A percentile compares a stretch with the other conserved stretches of the same genome.
Conservation (phyloP, 2,888 invertebrate genomes). For the Sarcophaga variegata region DNA sequence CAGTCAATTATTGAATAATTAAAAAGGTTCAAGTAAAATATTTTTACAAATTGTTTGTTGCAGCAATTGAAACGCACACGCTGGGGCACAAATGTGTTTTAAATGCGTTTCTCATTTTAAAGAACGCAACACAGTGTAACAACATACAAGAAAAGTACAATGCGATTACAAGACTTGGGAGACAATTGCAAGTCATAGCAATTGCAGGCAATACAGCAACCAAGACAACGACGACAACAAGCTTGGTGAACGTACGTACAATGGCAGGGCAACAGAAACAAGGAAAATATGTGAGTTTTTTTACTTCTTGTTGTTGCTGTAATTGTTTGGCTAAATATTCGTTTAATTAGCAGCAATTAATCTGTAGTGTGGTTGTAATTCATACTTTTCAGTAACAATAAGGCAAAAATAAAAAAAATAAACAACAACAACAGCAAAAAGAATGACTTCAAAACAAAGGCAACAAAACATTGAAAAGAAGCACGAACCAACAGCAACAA, state of each 20-base stretch:
- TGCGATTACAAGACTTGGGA: no score
- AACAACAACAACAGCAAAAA: background rate
- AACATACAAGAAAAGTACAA: no score
- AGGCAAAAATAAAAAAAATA: constrained; percentile 2
- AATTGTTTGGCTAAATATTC: constrained; percentile 59
- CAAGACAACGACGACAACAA: background rate
- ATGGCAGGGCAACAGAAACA: background rate
- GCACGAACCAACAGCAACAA: constrained; percentile 26
- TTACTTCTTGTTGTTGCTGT: constrained; percentile 19
- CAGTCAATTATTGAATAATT: no score
- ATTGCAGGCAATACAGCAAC: no score
- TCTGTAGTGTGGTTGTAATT: constrained; percentile 71
- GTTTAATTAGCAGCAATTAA: constrained; percentile 74
- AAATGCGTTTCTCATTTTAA: no score
- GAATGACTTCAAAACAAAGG: background rate
- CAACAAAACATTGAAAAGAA: constrained; percentile 31
- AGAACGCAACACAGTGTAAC: no score
- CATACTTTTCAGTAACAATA: constrained; percentile 67
- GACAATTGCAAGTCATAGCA: no score
- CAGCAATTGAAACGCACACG: no score
- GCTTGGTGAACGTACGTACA: constrained; percentile 25
- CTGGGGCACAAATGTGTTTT: no score
- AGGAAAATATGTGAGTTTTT: background rate
- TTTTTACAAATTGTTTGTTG: background rate
- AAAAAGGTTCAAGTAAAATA: no score